Conservation (phyloP, 2,113 vertebrate genomes). For the Ammodytes marinus region DNA sequence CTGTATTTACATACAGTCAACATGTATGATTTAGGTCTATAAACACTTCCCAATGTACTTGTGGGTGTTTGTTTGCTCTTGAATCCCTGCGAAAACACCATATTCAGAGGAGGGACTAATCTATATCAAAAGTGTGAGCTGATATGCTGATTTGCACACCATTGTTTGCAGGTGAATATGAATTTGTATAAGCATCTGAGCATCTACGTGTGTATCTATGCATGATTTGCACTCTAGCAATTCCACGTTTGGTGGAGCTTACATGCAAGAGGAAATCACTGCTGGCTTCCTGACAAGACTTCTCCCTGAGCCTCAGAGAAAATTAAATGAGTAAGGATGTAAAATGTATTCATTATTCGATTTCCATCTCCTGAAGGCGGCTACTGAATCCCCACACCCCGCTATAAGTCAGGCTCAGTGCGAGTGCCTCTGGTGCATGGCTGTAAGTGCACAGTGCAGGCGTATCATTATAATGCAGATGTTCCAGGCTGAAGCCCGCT, state of each 20-base stretch:
- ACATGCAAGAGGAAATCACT: constrained; percentile 52
- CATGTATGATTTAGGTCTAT: too few relatives aligned
- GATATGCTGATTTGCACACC: constrained; percentile 6
- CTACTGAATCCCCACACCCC: constrained; percentile 35
- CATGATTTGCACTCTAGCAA: background rate
- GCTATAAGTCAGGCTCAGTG: constrained; percentile 42
- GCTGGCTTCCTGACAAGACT: constrained; percentile 8
- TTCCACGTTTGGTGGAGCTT: constrained; percentile 9
- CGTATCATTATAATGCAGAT: constrained; percentile 82
- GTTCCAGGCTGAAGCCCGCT: constrained; percentile 40
- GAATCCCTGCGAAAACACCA: background rate
- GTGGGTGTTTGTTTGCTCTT: background rate
- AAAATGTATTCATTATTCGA: constrained; percentile 80
- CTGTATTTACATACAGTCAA: background rate
- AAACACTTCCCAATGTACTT: background rate
- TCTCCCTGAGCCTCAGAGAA: constrained; percentile 43
- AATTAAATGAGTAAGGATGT: constrained; percentile 72
- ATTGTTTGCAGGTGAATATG: constrained; percentile 14
- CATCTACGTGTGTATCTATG: background rate
- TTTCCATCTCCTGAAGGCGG: constrained; percentile 66
- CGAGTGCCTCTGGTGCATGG: constrained; percentile 47
- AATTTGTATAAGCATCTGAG: background rate
- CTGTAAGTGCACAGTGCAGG: constrained; percentile 72
- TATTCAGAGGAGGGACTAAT: background rate
- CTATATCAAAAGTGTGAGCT: constrained; percentile 20